These are phyloP conservation scores for Columba guinea DNA, from an alignment of 2,797 vertebrate species.

Conservation along the genomic window DNA sequence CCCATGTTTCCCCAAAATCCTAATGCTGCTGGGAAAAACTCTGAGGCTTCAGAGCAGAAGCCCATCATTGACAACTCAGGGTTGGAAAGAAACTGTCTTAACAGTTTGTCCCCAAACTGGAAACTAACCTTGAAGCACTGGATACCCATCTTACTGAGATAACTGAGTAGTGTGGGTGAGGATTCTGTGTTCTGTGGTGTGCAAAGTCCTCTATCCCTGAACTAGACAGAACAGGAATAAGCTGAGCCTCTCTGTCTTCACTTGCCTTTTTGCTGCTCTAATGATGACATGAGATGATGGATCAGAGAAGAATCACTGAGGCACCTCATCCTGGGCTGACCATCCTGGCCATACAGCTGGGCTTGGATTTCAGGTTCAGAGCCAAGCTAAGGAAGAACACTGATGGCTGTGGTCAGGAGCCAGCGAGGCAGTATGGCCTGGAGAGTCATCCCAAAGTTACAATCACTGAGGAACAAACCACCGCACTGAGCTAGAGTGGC, in stretches of 20 bases:
- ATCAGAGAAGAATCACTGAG: not conserved
- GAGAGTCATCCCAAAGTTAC: not conserved
- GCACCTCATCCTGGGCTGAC: not conserved
- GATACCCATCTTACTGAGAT: not conserved
- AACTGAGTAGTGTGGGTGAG: not conserved
- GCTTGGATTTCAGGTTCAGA: not conserved
- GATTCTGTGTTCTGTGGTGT: not conserved
- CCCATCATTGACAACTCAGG: not conserved
- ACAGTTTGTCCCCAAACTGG: not conserved
- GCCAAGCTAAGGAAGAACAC: not conserved
- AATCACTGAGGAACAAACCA: not conserved
- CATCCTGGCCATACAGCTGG: not conserved
- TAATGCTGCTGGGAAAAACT: not conserved
- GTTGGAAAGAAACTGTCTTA: not conserved
- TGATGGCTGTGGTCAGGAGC: not conserved
- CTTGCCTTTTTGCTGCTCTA: not conserved
- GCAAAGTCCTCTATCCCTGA: not conserved
- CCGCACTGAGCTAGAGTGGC: not conserved
- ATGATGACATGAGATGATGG: not conserved
- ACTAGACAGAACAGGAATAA: not conserved
- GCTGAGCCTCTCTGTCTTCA: not conserved
- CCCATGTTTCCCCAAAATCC: not conserved
- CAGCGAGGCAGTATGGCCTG: accelerated
- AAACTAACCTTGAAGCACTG: not conserved
- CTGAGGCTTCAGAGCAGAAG: not conserved